phyloP scores from a whole-genome alignment of 2,797 vertebrate species.

The Melanotaenia nigrans region DNA sequence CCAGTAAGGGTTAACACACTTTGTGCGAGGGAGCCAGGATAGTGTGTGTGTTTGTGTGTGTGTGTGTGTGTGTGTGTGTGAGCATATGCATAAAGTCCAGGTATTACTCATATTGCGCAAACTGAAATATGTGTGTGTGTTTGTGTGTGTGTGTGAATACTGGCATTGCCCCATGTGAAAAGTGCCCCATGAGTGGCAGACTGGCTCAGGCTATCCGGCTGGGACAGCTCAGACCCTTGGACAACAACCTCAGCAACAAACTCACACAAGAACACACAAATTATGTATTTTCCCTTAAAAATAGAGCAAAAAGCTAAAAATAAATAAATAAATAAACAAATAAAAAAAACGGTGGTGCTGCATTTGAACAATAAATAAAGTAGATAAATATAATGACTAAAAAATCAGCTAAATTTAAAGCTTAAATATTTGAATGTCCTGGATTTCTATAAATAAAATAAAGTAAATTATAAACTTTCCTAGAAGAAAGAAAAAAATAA shows the following conservation, averaged over 20 bases:
- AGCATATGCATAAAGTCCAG: constrained; percentile 18
- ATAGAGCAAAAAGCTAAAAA: not conserved
- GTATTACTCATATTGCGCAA: constrained; percentile 7
- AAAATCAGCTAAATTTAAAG: not conserved
- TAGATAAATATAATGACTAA: not conserved
- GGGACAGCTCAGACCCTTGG: constrained; percentile 76
- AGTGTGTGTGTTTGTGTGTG: constrained; percentile 34
- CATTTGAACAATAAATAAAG: not conserved
- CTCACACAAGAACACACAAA: constrained; percentile 12
- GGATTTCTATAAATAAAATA: not conserved
- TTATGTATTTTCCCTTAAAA: constrained; percentile 52
- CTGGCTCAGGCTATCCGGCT: constrained; percentile 80
- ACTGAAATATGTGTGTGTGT: constrained; percentile 15
- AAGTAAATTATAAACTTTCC: not conserved
- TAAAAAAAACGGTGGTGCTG: too few species aligned
- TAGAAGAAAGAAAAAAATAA: not conserved
- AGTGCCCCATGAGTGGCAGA: constrained; percentile 81
- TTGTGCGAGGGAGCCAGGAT: constrained; percentile 70
- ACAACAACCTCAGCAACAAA: constrained; percentile 64
- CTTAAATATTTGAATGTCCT: not conserved
- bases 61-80: constrained; percentile 21
- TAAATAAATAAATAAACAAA: too few species aligned
- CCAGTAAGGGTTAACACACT: constrained; percentile 81
- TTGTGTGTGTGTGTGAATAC: constrained; percentile 17
- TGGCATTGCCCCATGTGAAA: constrained; percentile 77